These are phyloP conservation scores for Resseliella maxima DNA, from an alignment of 2,888 invertebrate genomes.

Conservation along the genomic window DNA sequence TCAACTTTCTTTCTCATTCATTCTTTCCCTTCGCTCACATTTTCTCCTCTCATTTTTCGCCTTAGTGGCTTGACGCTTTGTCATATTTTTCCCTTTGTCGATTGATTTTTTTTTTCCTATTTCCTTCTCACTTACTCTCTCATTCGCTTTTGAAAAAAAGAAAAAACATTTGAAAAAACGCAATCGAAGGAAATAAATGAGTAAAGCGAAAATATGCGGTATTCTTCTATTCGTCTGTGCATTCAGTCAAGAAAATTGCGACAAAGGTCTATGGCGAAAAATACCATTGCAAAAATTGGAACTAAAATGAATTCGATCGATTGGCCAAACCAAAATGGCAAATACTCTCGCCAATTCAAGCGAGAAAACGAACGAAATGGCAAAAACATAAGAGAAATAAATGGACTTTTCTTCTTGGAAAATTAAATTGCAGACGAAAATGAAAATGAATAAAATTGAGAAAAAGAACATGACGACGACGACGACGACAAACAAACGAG, in stretches of 20 bases:
- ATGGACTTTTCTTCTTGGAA: background rate
- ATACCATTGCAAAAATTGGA: conserved; percentile 19
- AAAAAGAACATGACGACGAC: no score
- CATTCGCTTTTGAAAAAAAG: background rate
- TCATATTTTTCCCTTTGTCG: no score
- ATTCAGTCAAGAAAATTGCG: conserved; percentile 40
- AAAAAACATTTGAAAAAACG: background rate
- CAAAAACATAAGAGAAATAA: background rate
- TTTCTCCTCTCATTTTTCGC: no score
- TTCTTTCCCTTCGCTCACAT: no score
- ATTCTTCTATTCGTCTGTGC: conserved; percentile 6
- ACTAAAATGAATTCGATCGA: background rate
- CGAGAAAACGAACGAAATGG: background rate
- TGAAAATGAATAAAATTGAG: background rate
- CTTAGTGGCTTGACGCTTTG: no score
- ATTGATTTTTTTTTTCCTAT: no score
- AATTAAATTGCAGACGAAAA: conserved; percentile 34
- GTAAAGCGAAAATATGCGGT: background rate
- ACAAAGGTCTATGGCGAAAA: conserved; percentile 21
- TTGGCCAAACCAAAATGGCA: background rate
- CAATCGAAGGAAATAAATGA: background rate
- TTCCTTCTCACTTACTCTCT: no score
- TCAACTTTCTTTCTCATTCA: no score
- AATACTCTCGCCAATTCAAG: background rate
- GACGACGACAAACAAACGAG: no score